A percentile compares a stretch with the other conserved stretches of the same genome.
Evolutionary conservation across 2,888 invertebrate genomes (phyloP).

Genomic region (Anticlea derivata): DNA sequence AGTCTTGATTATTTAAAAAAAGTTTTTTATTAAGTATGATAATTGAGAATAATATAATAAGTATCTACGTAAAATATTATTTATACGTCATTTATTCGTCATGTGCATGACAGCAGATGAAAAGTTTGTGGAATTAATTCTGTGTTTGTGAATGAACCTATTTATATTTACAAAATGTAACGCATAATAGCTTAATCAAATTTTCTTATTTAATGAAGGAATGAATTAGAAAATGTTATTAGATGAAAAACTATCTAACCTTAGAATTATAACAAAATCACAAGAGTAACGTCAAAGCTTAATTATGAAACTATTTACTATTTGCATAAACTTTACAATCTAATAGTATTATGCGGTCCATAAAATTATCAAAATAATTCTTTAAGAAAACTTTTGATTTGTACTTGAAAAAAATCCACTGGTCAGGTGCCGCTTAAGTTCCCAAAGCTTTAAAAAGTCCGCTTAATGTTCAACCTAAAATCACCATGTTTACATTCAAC

Average conservation of each 20-base stretch:
- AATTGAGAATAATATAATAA: neutral
- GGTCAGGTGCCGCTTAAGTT: slow-evolving; percentile 17
- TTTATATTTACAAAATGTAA: slow-evolving; percentile 18
- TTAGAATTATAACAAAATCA: slow-evolving; percentile 19
- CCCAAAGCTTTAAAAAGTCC: slow-evolving; percentile 21
- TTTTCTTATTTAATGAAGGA: slow-evolving; percentile 1
- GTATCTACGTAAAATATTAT: slow-evolving; percentile 1
- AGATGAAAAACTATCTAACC: slow-evolving; percentile 18
- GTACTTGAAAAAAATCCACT: slow-evolving; percentile 16
- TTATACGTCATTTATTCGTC: too few relatives aligned
- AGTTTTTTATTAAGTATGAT: too few relatives aligned
- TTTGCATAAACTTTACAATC: slow-evolving; percentile 36
- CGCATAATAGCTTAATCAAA: neutral
- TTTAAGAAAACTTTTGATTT: neutral
- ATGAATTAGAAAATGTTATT: too few relatives aligned
- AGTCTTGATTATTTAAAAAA: too few relatives aligned
- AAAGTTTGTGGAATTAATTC: too few relatives aligned
- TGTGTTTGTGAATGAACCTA: too few relatives aligned
- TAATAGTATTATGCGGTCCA: slow-evolving; percentile 32
- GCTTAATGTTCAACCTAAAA: slow-evolving; percentile 23
- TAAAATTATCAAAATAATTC: slow-evolving; percentile 2
- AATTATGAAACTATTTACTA: slow-evolving; percentile 12
- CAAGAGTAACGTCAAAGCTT: slow-evolving; percentile 21
- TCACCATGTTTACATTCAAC: slow-evolving; percentile 32
- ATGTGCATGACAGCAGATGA: too few relatives aligned